Base-by-base conservation (phyloP, 2,797 vertebrate species). In the Dicrostonyx torquatus region DNA sequence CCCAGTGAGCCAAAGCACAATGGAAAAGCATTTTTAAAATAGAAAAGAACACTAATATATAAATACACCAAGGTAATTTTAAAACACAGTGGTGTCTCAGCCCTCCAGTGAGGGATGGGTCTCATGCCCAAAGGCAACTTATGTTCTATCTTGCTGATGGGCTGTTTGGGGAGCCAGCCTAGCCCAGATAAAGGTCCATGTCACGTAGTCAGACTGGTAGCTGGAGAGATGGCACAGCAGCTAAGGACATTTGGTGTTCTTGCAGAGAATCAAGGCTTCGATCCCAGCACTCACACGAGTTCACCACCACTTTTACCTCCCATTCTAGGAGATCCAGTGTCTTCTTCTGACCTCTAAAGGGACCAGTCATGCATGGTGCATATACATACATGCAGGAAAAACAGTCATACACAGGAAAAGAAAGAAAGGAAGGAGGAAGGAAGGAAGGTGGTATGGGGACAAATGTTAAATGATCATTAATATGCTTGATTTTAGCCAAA, bases 11-110 rank as follows among this genome's bases (percentile, higher is more conserved):
- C 70, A 24, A 62, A 87, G 87, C 94, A 97, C 97, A 97, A 97
- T 96, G 82, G 97, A 82, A 95, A 96, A 78, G 77, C 80, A 8
- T 88, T 97, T 97, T 85, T 96, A 86, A 97, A 97, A 94, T 90
- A 97, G 97, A 94, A 97, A 95, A 95, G 96, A 97, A 95, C 94
- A 86, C 84, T 88, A 92, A 96, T 91, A 83, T 76, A 96, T 89
- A 97, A 97, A 95, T 91, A 96, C 15, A 82, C 68, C 50, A 29
- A 94, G 93, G 91, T 91, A 80, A 95, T 90, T 97, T 93, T 66
- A 94, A 94, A 95, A 45, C 66, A 53, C 22, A 24, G 96, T 45
- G 15, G 82, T 79, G 37, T 73, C 76, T 78, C 75, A 0, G 1
- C 0, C 3, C 87, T 11, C 0, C 26, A 2, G 53, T 34, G 94